A percentile compares a stretch with the other conserved stretches of the same genome.
Evolutionary conservation across 1,140 invertebrate genomes (phyloP).

Genomic region (Bathynomus jamesi): DNA sequence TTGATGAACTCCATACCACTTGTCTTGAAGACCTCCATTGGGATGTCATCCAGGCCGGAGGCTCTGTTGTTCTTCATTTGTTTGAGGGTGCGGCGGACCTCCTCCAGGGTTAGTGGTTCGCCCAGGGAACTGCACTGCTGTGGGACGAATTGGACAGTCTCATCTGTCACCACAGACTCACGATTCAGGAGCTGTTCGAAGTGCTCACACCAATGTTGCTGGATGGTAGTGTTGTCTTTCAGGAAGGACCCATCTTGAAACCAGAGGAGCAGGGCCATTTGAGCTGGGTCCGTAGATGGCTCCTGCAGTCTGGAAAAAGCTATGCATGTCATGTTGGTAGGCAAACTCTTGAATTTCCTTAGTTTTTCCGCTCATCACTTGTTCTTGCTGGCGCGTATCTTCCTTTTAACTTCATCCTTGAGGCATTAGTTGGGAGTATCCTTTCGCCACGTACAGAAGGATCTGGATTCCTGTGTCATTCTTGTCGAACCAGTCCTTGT

Average conservation of each 20-base stretch:
- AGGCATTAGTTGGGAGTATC: neutral
- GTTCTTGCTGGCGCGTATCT: neutral
- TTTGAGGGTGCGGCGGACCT: neutral
- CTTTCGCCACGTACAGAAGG: neutral
- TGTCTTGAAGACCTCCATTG: neutral
- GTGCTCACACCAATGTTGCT: neutral
- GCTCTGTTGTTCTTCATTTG: neutral
- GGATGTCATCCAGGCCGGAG: neutral
- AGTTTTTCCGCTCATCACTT: neutral
- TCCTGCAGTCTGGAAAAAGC: neutral
- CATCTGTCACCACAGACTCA: neutral
- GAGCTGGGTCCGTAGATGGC: neutral
- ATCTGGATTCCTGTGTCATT: neutral
- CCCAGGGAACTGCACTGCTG: neutral
- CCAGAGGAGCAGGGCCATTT: neutral
- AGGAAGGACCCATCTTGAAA: neutral
- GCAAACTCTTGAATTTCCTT: neutral
- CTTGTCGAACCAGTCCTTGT: neutral
- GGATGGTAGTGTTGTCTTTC: neutral
- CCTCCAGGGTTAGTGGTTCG: neutral
- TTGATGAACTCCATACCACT: neutral
- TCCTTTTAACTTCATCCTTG: too few relatives aligned
- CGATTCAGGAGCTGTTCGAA: neutral
- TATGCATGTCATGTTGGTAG: neutral
- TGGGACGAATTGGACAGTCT: too few relatives aligned